Percentiles rank a stretch among this genome's conserved stretches.
Evolutionary conservation across 2,113 vertebrate species (phyloP).

Genomic region (Phoxinus phoxinus): DNA sequence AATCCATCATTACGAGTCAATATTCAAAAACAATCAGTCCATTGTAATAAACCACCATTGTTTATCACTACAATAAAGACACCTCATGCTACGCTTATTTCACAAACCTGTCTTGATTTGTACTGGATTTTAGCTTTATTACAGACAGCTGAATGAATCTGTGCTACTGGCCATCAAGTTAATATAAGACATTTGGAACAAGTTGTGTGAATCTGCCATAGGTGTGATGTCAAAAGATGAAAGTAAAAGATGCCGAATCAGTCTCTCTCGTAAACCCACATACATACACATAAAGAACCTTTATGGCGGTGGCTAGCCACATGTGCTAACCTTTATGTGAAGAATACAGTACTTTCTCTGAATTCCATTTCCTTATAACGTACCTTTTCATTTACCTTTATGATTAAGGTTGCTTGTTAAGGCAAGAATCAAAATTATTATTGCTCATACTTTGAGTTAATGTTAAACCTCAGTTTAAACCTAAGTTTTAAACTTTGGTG

Average conservation of each 20-base stretch:
- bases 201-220: neutral
- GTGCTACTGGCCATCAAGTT: neutral
- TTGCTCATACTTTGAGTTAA: neutral
- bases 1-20: neutral
- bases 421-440: neutral
- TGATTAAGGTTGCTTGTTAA: neutral
- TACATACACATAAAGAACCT: constrained; percentile 19
- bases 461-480: neutral
- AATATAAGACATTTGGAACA: neutral
- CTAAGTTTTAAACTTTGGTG: neutral
- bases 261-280: constrained; percentile 49
- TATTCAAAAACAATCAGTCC: neutral
- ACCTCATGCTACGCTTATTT: neutral
- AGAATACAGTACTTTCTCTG: no score
- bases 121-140: neutral
- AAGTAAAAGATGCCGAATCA: no score
- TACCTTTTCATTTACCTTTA: neutral
- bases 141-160: neutral
- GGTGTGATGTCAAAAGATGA: neutral
- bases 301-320: neutral
- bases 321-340: constrained; percentile 8
- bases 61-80: neutral
- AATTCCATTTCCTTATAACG: neutral
- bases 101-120: neutral
- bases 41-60: neutral